These are phyloP conservation scores for Drosophila pachea DNA, from an alignment of 1,140 invertebrate species.

Conservation along the genomic window DNA sequence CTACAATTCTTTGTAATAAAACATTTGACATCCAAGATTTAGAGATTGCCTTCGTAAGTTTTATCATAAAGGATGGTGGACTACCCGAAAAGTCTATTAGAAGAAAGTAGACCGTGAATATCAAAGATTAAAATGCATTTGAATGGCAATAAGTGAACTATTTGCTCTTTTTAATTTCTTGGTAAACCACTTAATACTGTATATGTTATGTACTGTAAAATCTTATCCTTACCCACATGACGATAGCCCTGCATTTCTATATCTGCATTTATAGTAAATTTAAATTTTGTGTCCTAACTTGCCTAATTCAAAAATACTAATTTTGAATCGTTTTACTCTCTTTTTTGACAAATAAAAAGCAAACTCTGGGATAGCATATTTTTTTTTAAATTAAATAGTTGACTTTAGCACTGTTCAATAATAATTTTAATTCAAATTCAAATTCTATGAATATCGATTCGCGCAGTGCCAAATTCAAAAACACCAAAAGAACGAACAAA, in stretches of 20 bases:
- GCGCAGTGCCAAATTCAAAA: not conserved
- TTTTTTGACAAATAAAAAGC: constrained; percentile 3
- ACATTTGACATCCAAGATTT: constrained; percentile 12
- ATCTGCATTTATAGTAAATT: not conserved
- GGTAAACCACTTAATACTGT: no score
- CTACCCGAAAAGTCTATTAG: constrained; percentile 13
- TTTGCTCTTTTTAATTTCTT: no score
- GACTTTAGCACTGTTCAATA: no score
- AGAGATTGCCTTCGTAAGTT: not conserved
- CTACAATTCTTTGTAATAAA: not conserved
- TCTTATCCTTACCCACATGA: constrained; percentile 17
- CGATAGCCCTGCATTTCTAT: constrained; percentile 4
- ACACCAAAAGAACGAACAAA: not conserved
- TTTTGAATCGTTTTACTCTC: not conserved
- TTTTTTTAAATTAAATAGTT: not conserved
- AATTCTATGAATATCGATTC: no score
- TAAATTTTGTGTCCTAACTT: no score
- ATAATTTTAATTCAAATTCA: no score
- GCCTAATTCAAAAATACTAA: not conserved
- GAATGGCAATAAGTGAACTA: no score
- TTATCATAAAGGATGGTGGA: constrained; percentile 19
- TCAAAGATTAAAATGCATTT: no score
- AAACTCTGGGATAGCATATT: not conserved
- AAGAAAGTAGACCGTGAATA: no score
- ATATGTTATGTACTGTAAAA: no score